Conservation (phyloP, 2,113 vertebrate genomes). For the Chionodraco myersi region DNA sequence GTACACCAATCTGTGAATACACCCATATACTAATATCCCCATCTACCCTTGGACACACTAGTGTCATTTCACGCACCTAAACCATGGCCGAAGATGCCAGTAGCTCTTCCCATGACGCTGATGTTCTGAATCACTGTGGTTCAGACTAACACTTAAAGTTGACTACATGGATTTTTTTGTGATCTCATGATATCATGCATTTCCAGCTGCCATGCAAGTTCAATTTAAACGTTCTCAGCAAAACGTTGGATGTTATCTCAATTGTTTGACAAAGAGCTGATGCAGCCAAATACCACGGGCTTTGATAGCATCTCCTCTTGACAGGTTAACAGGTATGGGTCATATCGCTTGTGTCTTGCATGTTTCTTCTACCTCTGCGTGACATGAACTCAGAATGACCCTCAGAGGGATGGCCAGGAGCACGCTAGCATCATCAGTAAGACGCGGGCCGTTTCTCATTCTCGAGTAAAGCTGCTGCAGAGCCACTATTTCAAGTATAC, state of each 20-base stretch:
- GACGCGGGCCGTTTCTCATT: not conserved
- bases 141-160: too few species aligned
- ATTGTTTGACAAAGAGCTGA: conserved; percentile 42
- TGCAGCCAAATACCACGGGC: conserved; percentile 1
- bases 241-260: conserved; percentile 18
- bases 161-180: too few species aligned
- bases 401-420: conserved; percentile 16
- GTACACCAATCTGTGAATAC: not conserved
- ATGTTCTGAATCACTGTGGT: too few species aligned
- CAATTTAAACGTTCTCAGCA: conserved; percentile 25
- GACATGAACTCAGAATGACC: conserved; percentile 38
- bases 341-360: conserved; percentile 19
- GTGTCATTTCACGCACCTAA: too few species aligned
- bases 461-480: too few species aligned
- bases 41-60: too few species aligned
- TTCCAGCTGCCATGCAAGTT: too few species aligned
- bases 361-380: conserved; percentile 6
- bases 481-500: too few species aligned
- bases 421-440: not conserved
- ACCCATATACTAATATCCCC: too few species aligned
- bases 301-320: conserved; percentile 33
- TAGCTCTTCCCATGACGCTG: too few species aligned
- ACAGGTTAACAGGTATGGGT: conserved; percentile 38
- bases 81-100: too few species aligned
- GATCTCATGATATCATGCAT: too few species aligned